These are phyloP conservation scores for Chionodraco myersi DNA, from an alignment of 2,113 vertebrate species.

Conservation along the genomic window DNA sequence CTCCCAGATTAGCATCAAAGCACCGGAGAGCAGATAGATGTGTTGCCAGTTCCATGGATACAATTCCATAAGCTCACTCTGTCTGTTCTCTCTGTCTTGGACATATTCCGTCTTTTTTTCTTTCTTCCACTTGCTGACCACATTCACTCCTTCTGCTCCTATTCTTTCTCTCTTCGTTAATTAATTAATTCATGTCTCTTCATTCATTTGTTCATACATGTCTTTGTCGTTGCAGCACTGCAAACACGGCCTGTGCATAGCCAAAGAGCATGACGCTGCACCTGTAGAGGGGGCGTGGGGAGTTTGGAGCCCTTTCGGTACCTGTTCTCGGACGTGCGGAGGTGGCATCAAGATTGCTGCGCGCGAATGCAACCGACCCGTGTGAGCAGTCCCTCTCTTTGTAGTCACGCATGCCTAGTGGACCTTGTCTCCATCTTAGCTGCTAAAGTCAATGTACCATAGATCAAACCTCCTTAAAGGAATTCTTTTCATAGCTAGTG, in stretches of 20 bases:
- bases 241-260: conserved; percentile 92
- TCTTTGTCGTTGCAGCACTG: conserved; percentile 87
- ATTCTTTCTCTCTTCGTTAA: not conserved
- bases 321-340: conserved; percentile 94
- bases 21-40: conserved; percentile 50
- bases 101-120: not conserved
- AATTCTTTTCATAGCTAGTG: conserved; percentile 69
- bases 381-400: conserved; percentile 86
- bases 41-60: conserved; percentile 55
- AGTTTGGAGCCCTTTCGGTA: conserved; percentile 94
- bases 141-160: not conserved
- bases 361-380: conserved; percentile 95
- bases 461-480: conserved; percentile 57
- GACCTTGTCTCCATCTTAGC: conserved; percentile 63
- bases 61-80: conserved; percentile 31
- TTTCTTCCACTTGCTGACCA: not conserved
- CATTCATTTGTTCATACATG: not conserved
- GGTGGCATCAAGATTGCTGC: conserved; percentile 94
- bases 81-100: not conserved
- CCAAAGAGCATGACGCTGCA: conserved; percentile 88
- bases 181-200: not conserved
- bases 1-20: conserved; percentile 70
- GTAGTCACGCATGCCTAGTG: conserved; percentile 64
- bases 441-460: conserved; percentile 73
- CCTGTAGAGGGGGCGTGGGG: conserved; percentile 94